Evolutionary conservation across 2,113 vertebrate genomes (phyloP).

Genomic region (Serilophus lunatus): DNA sequence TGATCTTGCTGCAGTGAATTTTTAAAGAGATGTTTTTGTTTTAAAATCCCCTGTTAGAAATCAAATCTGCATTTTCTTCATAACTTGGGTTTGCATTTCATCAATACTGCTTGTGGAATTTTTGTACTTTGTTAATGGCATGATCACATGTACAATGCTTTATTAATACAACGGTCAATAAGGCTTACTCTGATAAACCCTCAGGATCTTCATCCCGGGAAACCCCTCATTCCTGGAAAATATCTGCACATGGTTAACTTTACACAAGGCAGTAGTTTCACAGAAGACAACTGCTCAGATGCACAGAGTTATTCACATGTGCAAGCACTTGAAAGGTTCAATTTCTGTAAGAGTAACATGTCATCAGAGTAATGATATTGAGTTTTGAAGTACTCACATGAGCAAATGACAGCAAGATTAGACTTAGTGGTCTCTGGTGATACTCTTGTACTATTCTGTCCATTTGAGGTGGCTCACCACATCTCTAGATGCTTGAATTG

Average conservation of each 20-base stretch:
- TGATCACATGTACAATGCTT: not conserved
- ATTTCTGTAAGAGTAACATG: not conserved
- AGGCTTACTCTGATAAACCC: not conserved
- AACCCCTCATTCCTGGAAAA: not conserved
- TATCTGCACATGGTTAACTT: not conserved
- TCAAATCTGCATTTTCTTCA: not conserved
- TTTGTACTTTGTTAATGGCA: not conserved
- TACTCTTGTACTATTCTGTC: not conserved
- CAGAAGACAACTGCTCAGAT: not conserved
- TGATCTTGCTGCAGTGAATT: not conserved
- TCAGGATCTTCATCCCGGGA: not conserved
- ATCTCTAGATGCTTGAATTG: not conserved
- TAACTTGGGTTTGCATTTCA: not conserved
- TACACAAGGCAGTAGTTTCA: not conserved
- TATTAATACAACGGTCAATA: not conserved
- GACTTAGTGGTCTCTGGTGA: not conserved
- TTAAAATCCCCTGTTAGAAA: not conserved
- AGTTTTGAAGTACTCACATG: not conserved
- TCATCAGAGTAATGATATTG: not conserved
- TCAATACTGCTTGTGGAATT: not conserved
- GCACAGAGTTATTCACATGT: not conserved
- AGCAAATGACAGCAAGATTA: not conserved
- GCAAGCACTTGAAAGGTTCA: not conserved
- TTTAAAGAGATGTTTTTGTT: constrained; percentile 17
- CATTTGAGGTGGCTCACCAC: not conserved